These are phyloP conservation scores for Lithophane socia DNA, from an alignment of 2,888 invertebrate species.

Conservation along the genomic window DNA sequence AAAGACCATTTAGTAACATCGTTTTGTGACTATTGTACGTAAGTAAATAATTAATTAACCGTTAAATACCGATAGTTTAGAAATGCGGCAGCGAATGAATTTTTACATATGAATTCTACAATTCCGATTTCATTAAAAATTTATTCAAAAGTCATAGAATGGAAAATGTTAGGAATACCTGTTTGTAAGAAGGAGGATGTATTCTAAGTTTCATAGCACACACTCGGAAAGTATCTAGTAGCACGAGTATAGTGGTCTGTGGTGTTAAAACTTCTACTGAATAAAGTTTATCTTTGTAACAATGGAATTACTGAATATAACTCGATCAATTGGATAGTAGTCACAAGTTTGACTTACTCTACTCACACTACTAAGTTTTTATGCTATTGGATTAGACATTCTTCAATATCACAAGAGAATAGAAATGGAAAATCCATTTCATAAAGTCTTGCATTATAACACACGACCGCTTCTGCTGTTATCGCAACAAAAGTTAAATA, in stretches of 20 bases:
- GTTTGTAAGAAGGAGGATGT: no score
- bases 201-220: not conserved
- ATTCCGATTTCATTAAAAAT: not conserved
- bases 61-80: not conserved
- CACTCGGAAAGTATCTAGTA: not conserved
- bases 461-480: not conserved
- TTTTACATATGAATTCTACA: no score
- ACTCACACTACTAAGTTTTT: not conserved
- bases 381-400: not conserved
- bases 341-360: slow-evolving; percentile 5
- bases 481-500: slow-evolving; percentile 48
- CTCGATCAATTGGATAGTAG: slow-evolving; percentile 8
- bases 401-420: not conserved
- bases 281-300: not conserved
- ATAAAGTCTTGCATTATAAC: not conserved
- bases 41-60: not conserved
- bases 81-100: no score
- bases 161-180: not conserved
- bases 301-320: slow-evolving; percentile 23
- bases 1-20: not conserved
- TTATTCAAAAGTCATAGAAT: not conserved
- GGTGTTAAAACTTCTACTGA: no score
- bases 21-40: not conserved
- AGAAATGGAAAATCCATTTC: not conserved
- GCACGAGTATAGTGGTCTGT: no score